Evolutionary conservation across 2,113 vertebrate species (phyloP), one percentile per base, ranked within the genome.

Genomic region (Antechinus flavipes): DNA sequence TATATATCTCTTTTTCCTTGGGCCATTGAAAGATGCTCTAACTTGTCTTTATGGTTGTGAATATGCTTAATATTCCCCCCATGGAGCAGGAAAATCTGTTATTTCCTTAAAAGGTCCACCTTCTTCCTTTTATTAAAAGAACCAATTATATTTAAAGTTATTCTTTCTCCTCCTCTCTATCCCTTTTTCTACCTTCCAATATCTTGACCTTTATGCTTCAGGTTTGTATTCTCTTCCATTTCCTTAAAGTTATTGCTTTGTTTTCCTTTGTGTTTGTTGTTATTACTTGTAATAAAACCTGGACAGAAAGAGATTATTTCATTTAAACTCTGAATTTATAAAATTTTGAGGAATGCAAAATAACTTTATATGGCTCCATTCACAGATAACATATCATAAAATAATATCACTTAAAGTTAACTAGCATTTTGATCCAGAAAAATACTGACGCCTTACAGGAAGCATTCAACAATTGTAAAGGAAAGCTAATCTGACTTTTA

Each of bases 381-480:
- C 30, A 68, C 27, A 93, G 19, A 91, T 52, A n/a, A 2, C 52
- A 94, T 22, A 89, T 23, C 90, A 90, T 58, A 94, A 95, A 76
- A 97, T 93, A 96, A 53, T 0, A 53, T 27, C 95, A 35, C 42
- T 97, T 97, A 50, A 50, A 7, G 50, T 47, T 96, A 94, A 96
- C 95, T 97, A 94, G 56, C 53, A 92, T 93, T 97, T 93, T 96
- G 94, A 96, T 94, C 93, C 89, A 95, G 46, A 97, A 94, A 96
- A 91, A 58, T 58, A 11, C 56, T 96, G 56, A 91, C 52, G 95
- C 52, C 47, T 91, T 50, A 84, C 49, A 97, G 96, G 96, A 95
- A 49, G 92, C 91, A 96, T 91, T 92, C 90, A 95, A 56, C 89
- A 92, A 94, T 97, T 91, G 35, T 94, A 96, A 89, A 76, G 54